These are phyloP conservation scores for Mimas tiliae DNA, from an alignment of 2,888 invertebrate genomes.

Conservation along the genomic window DNA sequence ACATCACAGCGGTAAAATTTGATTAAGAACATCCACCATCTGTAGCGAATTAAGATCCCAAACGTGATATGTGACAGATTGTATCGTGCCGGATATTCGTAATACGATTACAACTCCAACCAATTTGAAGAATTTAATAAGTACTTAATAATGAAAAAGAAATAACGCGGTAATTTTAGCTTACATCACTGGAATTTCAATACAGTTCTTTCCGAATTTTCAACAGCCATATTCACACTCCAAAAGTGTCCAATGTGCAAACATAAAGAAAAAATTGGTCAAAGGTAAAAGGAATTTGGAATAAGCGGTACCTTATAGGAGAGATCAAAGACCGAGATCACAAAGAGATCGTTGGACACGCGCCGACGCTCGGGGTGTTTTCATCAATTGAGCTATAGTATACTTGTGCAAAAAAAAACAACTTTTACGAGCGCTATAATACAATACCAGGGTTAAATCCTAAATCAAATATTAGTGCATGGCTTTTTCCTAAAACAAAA, in stretches of 20 bases:
- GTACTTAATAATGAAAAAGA: neutral
- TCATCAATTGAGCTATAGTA: slow-evolving; percentile 15
- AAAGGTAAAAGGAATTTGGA: slow-evolving; percentile 64
- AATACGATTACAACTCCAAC: neutral
- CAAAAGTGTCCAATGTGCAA: slow-evolving; percentile 37
- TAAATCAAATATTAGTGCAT: neutral
- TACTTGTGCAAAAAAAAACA: neutral
- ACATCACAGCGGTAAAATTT: neutral
- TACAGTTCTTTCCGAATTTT: neutral
- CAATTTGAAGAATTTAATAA: neutral
- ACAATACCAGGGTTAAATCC: neutral
- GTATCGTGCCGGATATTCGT: slow-evolving; percentile 17
- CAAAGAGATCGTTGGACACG: slow-evolving; percentile 58
- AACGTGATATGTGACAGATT: slow-evolving; percentile 5
- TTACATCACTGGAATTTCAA: neutral
- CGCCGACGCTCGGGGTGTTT: slow-evolving; percentile 33
- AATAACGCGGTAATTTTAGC: too few species aligned
- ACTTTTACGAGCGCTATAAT: neutral
- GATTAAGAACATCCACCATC: slow-evolving; percentile 8
- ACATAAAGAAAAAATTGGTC: slow-evolving; percentile 56
- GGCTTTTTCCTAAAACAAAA: neutral
- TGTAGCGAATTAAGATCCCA: slow-evolving; percentile 6
- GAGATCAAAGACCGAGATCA: slow-evolving; percentile 61
- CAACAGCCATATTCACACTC: slow-evolving; percentile 26
- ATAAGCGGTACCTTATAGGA: slow-evolving; percentile 52